Percentiles rank a stretch among this genome's conserved stretches.
Conservation (phyloP, 1,140 invertebrate species). For the Lordiphosa clarofinis region DNA sequence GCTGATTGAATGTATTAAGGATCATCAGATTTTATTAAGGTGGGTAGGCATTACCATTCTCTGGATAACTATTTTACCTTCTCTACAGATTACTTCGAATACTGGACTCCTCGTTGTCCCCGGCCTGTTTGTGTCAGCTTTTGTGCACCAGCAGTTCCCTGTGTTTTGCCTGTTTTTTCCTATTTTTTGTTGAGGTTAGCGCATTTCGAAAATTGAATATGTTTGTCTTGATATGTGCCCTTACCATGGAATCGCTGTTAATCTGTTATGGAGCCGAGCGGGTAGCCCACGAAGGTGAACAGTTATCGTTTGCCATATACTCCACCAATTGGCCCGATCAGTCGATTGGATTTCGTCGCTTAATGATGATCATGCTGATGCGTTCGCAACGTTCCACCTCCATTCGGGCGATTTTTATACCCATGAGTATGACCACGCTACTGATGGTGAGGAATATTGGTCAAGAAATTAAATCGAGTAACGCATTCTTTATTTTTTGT, state of each 20-base stretch:
- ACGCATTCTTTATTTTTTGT: neutral
- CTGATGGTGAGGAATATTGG: slow-evolving; percentile 26
- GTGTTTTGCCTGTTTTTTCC: slow-evolving; percentile 43
- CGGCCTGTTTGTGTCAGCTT: slow-evolving; percentile 52
- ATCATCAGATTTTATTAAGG: too few relatives aligned
- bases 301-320: slow-evolving; percentile 41
- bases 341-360: slow-evolving; percentile 35
- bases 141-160: slow-evolving; percentile 35
- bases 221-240: slow-evolving; percentile 18
- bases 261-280: slow-evolving; percentile 56
- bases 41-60: too few relatives aligned
- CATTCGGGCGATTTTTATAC: slow-evolving; percentile 40
- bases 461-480: neutral
- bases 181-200: slow-evolving; percentile 28
- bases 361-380: slow-evolving; percentile 39
- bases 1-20: slow-evolving; percentile 26
- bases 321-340: slow-evolving; percentile 57
- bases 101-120: slow-evolving; percentile 23
- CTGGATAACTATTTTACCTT: too few relatives aligned
- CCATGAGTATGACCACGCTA: slow-evolving; percentile 46
- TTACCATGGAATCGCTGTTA: slow-evolving; percentile 44
- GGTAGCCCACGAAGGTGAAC: slow-evolving; percentile 29
- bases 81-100: too few relatives aligned
- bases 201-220: slow-evolving; percentile 19
- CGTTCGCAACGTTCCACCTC: slow-evolving; percentile 38